A percentile compares a stretch with the other conserved stretches of the same genome.
These are phyloP conservation scores for Carcina quercana DNA, from an alignment of 2,888 invertebrate genomes.

Conservation along the genomic window DNA sequence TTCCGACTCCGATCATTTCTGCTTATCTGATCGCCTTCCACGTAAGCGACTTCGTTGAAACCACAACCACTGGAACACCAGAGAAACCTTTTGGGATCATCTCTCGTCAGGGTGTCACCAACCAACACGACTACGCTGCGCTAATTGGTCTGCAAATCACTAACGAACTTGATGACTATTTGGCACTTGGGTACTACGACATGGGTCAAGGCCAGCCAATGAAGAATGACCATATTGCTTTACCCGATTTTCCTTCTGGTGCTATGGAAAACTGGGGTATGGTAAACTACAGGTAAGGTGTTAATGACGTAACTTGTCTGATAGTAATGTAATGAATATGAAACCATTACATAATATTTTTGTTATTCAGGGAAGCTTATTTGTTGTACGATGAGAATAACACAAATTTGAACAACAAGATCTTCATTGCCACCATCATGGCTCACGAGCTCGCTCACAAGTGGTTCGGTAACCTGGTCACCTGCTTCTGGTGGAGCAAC, in stretches of 20 bases:
- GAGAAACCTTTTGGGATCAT: conserved; percentile 51
- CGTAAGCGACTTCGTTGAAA: conserved; percentile 81
- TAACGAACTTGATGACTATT: conserved; percentile 70
- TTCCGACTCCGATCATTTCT: conserved; percentile 80
- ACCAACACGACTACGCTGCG: conserved; percentile 62
- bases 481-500: conserved; percentile 85
- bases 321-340: neutral
- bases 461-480: conserved; percentile 89
- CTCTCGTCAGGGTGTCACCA: conserved; percentile 45
- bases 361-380: conserved; percentile 58
- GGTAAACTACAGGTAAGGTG: conserved; percentile 79
- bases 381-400: conserved; percentile 56
- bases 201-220: conserved; percentile 69
- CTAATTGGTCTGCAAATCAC: conserved; percentile 60
- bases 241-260: conserved; percentile 85
- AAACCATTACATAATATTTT: neutral
- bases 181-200: conserved; percentile 66
- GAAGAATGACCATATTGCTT: conserved; percentile 81
- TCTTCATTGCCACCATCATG: conserved; percentile 73
- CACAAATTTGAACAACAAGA: conserved; percentile 57
- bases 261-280: conserved; percentile 94
- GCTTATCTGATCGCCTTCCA: conserved; percentile 90
- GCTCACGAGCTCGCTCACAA: conserved; percentile 89
- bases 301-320: neutral
- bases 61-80: conserved; percentile 28